Evolutionary conservation across 2,888 invertebrate species (phyloP).

Genomic region (Thumatha senex): DNA sequence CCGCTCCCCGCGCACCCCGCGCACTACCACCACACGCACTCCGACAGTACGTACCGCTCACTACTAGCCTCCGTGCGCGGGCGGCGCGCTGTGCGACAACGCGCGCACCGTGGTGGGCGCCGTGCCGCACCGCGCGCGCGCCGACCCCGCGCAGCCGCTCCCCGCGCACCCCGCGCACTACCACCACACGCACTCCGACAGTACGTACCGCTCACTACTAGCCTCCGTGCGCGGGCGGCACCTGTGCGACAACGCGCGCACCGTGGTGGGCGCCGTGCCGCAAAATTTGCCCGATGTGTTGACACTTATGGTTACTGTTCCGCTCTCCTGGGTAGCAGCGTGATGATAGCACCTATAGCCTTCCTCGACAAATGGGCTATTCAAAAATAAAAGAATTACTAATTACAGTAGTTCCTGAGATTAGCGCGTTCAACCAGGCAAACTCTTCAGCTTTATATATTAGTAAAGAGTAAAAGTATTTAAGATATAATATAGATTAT

Average conservation of each 20-base stretch:
- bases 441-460: no score
- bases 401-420: no score
- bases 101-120: conserved; percentile 86
- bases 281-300: conserved; percentile 56
- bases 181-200: conserved; percentile 12
- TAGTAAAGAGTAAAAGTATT: no score
- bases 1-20: conserved; percentile 30
- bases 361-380: no score
- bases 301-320: no score
- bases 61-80: conserved; percentile 31
- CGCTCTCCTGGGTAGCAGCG: no score
- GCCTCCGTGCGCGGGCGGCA: conserved; percentile 87
- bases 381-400: no score
- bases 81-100: conserved; percentile 90
- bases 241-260: conserved; percentile 90
- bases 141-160: conserved; percentile 11
- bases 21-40: conserved; percentile 23
- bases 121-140: conserved; percentile 66
- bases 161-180: conserved; percentile 33
- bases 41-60: background rate
- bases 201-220: background rate
- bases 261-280: conserved; percentile 85
- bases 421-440: no score
- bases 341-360: no score
- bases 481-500: no score